Conservation (phyloP, 2,888 invertebrate species). For the Stenotaenia linearis region DNA sequence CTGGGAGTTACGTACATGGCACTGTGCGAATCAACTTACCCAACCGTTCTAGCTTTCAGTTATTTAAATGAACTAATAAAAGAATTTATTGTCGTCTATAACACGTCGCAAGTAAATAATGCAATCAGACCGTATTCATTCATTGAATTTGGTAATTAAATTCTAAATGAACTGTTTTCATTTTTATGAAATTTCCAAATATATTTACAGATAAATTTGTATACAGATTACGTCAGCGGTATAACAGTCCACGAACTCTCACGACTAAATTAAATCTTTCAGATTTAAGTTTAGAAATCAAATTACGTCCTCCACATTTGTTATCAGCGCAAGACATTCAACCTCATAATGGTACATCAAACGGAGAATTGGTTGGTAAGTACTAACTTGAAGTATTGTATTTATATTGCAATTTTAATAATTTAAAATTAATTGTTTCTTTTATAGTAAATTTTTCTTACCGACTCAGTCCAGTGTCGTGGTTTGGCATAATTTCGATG, state of each 20-base stretch:
- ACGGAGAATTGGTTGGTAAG: not conserved
- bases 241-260: slow-evolving; percentile 43
- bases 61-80: slow-evolving; percentile 50
- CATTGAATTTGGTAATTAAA: slow-evolving; percentile 49
- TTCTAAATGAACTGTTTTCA: not conserved
- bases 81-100: slow-evolving; percentile 48
- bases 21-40: slow-evolving; percentile 47
- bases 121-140: slow-evolving; percentile 49
- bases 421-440: too few relatives aligned
- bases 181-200: not conserved
- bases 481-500: slow-evolving; percentile 26
- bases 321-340: slow-evolving; percentile 40
- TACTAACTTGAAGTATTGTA: not conserved
- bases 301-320: slow-evolving; percentile 42
- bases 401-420: too few relatives aligned
- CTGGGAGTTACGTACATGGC: slow-evolving; percentile 47
- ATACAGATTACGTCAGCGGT: slow-evolving; percentile 42
- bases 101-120: slow-evolving; percentile 43
- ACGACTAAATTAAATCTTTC: slow-evolving; percentile 42
- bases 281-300: slow-evolving; percentile 42
- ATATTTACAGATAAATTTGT: slow-evolving; percentile 40
- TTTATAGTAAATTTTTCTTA: not conserved
- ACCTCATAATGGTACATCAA: slow-evolving; percentile 1
- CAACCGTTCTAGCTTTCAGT: slow-evolving; percentile 49
- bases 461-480: slow-evolving; percentile 24